These are phyloP conservation scores for Drosophila dunni DNA, from an alignment of 1,140 invertebrate genomes.

Conservation along the genomic window DNA sequence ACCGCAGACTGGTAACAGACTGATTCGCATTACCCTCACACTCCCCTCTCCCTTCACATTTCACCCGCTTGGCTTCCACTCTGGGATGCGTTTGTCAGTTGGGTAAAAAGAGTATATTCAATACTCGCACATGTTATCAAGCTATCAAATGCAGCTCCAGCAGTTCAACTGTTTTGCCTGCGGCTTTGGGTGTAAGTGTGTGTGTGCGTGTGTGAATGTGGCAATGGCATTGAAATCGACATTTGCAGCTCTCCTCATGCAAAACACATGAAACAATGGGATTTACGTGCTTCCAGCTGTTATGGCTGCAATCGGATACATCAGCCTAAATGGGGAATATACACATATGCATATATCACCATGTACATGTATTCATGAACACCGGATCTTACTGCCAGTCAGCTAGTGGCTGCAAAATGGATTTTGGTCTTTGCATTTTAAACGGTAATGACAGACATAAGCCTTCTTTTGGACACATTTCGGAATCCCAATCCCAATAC, in stretches of 20 bases:
- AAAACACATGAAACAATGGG: slow-evolving; percentile 79
- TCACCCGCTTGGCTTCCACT: not conserved
- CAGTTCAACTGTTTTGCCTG: slow-evolving; percentile 13
- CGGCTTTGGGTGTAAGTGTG: not conserved
- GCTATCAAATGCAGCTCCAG: slow-evolving; percentile 64
- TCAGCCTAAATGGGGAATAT: slow-evolving; percentile 49
- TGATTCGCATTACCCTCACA: not conserved
- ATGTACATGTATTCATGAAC: too few species aligned
- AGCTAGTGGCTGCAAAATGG: slow-evolving; percentile 56
- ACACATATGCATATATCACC: too few species aligned
- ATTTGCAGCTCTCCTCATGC: slow-evolving; percentile 67
- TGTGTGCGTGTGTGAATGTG: slow-evolving; percentile 8
- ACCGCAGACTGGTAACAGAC: slow-evolving; percentile 54
- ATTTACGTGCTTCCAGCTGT: slow-evolving; percentile 78
- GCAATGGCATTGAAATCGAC: slow-evolving; percentile 73
- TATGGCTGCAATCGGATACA: slow-evolving; percentile 80
- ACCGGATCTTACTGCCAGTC: slow-evolving; percentile 7
- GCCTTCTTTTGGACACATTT: slow-evolving; percentile 19
- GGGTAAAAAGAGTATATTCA: slow-evolving; percentile 44
- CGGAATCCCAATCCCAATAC: not conserved
- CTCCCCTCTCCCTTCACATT: slow-evolving; percentile 6
- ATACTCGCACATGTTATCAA: slow-evolving; percentile 32
- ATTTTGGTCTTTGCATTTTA: slow-evolving; percentile 60
- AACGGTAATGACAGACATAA: slow-evolving; percentile 67
- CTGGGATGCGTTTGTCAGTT: slow-evolving; percentile 65